A percentile compares a stretch with the other conserved stretches of the same genome.
These are phyloP conservation scores for Platyura marginata DNA, from an alignment of 1,140 invertebrate species.

Conservation along the genomic window DNA sequence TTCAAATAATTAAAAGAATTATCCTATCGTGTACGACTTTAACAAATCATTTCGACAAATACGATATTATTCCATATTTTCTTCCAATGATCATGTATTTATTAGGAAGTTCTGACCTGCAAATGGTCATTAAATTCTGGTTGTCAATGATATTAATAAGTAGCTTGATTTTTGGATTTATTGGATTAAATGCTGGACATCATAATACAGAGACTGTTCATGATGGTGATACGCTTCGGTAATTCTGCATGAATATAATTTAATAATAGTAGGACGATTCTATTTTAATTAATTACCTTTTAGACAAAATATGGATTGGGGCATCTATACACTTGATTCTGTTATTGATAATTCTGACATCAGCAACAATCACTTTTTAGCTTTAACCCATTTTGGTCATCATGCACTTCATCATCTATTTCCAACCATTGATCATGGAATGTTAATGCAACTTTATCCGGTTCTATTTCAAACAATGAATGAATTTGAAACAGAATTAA, in stretches of 20 bases:
- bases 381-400: slow-evolving; percentile 52
- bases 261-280: no score
- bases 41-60: slow-evolving; percentile 10
- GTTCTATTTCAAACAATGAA: slow-evolving; percentile 43
- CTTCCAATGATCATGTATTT: slow-evolving; percentile 32
- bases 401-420: slow-evolving; percentile 67
- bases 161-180: slow-evolving; percentile 41
- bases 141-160: slow-evolving; percentile 31
- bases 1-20: slow-evolving; percentile 26
- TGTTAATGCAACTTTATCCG: slow-evolving; percentile 42
- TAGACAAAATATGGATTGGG: slow-evolving; percentile 52
- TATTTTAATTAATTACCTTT: no score
- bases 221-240: slow-evolving; percentile 51
- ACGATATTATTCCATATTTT: slow-evolving; percentile 28
- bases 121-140: slow-evolving; percentile 31
- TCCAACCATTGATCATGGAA: slow-evolving; percentile 59
- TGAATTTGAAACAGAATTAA: slow-evolving; percentile 42
- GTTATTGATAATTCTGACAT: slow-evolving; percentile 51
- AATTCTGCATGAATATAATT: slow-evolving; percentile 9
- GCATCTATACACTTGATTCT: slow-evolving; percentile 54
- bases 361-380: slow-evolving; percentile 44
- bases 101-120: slow-evolving; percentile 12
- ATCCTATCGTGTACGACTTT: slow-evolving; percentile 7
- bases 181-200: slow-evolving; percentile 60
- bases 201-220: slow-evolving; percentile 71